Base-by-base conservation (phyloP, 2,888 invertebrate genomes). In the Agrilus biguttatus region DNA sequence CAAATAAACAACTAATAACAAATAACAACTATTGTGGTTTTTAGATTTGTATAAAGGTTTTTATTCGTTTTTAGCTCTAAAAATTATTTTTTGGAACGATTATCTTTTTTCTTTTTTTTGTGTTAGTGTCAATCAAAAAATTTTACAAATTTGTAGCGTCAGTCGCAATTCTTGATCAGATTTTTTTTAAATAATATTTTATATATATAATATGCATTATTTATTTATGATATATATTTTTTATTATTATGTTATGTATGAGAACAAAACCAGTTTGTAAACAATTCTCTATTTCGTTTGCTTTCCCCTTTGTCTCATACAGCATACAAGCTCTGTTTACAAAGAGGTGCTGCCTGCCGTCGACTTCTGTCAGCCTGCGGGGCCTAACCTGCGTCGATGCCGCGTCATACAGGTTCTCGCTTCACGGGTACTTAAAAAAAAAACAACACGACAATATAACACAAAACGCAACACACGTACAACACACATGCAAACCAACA, bases 261-360 rank as follows among this genome's bases (percentile, higher is more conserved):
- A 59, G 55, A 57, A 51, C 47, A 53, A 53, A 58, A 56, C 47
- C 51, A 55, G 51, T 54, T 50, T 54, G 53, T 52, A 53, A 55
- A 52, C 46, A 45, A 49, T 51, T 51, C 51, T 53, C 51, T 52
- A 55, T 47, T 60, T 56, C 58, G 58, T 62, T 63, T 63, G 56
- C 62, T 64, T 63, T 64, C 61, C 62, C 61, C 59, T 65, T 66
- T 67, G 64, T 67, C 66, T 66, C 64, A 63, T 66, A 66, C 66
- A 67, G 67, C 66, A 62, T 66, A 67, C 65, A 67, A 64, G 65
- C 65, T 66, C 63, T 66, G 65, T 64, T 61, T 66, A 60, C 62
- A 65, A 60, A 65, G 65, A 60, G 65, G 67, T 63, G 67, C 71
- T 68, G 59, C 70, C 69, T 60, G 59, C 63, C 60, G 61, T 53